Base-by-base conservation (phyloP, 2,888 invertebrate species). In the Ochropleura plecta region DNA sequence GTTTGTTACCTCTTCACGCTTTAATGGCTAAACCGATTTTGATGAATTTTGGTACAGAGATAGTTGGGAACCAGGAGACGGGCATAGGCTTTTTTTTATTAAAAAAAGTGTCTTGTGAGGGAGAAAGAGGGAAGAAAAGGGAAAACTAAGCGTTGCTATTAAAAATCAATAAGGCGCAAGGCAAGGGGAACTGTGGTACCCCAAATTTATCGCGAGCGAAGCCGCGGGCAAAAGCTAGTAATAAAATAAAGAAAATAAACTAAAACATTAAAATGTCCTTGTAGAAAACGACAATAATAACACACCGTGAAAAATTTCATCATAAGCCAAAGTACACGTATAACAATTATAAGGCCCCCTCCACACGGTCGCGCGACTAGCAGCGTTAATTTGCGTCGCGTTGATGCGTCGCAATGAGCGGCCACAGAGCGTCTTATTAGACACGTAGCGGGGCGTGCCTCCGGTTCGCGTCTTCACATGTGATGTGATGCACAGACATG, bases 351-450 rank as follows among this genome's bases (percentile, higher is more conserved):
- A 88, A 91, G 86, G 88, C 82, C 84, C 83, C 87, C 88, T 89
- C 77, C 88, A 91, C 84, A 92, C 89, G 88, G 85, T 73, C 79
- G 78, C 85, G 84, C 88, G 83, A 84, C 88, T 88, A 87, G 88
- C 89, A 85, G 90, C 92, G 92, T 93, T 95, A 94, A 95, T 94
- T 94, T 90, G 84, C 89, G 90, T 88, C 90, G 88, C 91, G 91
- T 89, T 89, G 88, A 88, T 88, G 90, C 84, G 81, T 85, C 89
- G 91, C 91, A 90, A 92, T 90, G 92, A 91, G 93, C 93, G 93
- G 91, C 92, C 93, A 89, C 93, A 92, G 90, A 92, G 93, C 92
- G 92, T 94, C 95, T 94, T 94, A 95, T 94, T 94, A 94, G 93
- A 92, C 94, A 95, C 94, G 94, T 94, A 93, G 91, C 89, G 91